Percentiles rank a stretch among this genome's conserved stretches.
These are phyloP conservation scores for Agonopterix arenella DNA, from an alignment of 2,888 invertebrate species.

Conservation along the genomic window DNA sequence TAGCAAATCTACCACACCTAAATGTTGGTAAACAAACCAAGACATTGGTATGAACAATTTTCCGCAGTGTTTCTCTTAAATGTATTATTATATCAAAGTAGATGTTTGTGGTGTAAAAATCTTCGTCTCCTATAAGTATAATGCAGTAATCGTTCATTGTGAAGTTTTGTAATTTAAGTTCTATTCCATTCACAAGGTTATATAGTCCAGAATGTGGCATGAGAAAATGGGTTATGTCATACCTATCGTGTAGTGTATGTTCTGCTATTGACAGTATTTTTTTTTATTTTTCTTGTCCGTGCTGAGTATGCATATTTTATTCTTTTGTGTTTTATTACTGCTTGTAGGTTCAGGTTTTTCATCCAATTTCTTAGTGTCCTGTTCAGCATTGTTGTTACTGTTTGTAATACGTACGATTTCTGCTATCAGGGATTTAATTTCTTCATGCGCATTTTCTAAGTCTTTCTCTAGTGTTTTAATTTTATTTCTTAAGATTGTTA, in stretches of 20 bases:
- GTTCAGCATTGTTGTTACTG: too few species aligned
- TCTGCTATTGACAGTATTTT: background rate
- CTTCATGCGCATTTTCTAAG: too few species aligned
- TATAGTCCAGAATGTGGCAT: background rate
- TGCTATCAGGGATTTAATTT: too few species aligned
- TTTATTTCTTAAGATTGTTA: too few species aligned
- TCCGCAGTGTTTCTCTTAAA: background rate
- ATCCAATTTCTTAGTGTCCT: too few species aligned
- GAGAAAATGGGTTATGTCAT: background rate
- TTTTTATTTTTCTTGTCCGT: background rate
- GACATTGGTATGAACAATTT: constrained; percentile 1
- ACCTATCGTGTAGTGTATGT: background rate
- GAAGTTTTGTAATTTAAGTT: background rate
- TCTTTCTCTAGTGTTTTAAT: too few species aligned
- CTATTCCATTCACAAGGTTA: background rate
- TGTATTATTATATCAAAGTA: background rate
- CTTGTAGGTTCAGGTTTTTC: background rate
- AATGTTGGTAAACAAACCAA: constrained; percentile 7
- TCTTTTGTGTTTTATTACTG: too few species aligned
- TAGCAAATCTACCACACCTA: background rate
- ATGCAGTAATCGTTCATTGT: background rate
- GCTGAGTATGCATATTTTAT: background rate
- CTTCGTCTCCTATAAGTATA: background rate
- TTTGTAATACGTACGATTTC: too few species aligned
- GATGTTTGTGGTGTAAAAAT: background rate